Evolutionary conservation across 2,888 invertebrate genomes (phyloP), one percentile per base, ranked within the genome.

Genomic region (Allygus modestus): DNA sequence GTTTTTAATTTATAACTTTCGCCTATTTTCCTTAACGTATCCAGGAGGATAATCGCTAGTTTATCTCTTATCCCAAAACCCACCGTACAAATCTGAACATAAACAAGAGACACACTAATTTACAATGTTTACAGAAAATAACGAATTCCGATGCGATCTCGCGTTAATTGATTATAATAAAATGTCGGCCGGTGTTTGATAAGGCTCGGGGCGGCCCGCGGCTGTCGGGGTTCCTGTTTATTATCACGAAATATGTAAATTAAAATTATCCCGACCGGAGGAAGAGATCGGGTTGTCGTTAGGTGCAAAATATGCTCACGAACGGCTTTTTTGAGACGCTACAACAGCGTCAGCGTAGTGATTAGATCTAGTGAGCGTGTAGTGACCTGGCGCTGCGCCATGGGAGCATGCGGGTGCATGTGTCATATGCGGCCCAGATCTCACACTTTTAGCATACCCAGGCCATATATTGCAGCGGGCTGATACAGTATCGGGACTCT

Each of bases 401-500:
- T 33, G 41, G 69, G n/a, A 9, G 9, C 43, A 73, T 73, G 73
- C 73, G 73, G 73, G 73, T 41, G 73, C 37, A 31, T 73, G 73
- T 73, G 73, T 73, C 73, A 73, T 73, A 73, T 20, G 5, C 73
- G 41, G 43, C 73, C 73, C 73, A 73, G 73, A 73, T 73, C 73
- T 69, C 69, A 15, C 69, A 31, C 23, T 37, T 61, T 61, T 61
- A 33, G 69, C 69, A 69, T 69, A 69, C 31, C 33, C 11, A 41
- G 37, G 5, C 73, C 73, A 41, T 73, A 73, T 73, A 73, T 73
- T 73, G 73, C 26, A 4, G 58, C 65, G 65, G 1, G 28, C 65
- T 28, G 65, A 65, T 65, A 65, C 65, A 12, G 28, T 65, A 58
- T 58, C 58, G 58, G 58, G 1, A 46, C 46, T 9, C 46, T n/a